Percentiles rank a stretch among this genome's conserved stretches.
phyloP scores from a whole-genome alignment of 2,797 vertebrate genomes.

The Scolopax rusticola region DNA sequence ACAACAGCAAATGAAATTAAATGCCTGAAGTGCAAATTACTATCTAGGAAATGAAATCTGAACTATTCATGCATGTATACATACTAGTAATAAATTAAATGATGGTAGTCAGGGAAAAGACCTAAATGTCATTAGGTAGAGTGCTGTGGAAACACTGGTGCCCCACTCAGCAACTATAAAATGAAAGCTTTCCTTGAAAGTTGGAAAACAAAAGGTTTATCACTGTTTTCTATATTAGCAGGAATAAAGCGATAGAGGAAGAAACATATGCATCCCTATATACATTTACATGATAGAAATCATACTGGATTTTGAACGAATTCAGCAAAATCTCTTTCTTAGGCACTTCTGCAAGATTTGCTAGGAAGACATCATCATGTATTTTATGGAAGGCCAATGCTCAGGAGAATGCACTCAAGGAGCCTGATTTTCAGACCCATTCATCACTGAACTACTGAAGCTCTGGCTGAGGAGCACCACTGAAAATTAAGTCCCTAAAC shows the following conservation, averaged over 20 bases:
- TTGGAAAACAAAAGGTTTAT: neutral
- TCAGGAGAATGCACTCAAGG: neutral
- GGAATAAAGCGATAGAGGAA: neutral
- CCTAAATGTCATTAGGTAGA: slow-evolving; percentile 25
- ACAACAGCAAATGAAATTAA: slow-evolving; percentile 62
- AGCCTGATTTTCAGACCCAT: neutral
- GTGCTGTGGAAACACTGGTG: neutral
- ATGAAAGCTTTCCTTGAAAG: neutral
- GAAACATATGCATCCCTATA: neutral
- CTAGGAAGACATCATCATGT: neutral
- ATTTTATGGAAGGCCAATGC: neutral
- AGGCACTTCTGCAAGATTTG: neutral
- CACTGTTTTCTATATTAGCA: neutral
- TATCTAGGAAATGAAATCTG: slow-evolving; percentile 51
- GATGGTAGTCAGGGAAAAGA: neutral
- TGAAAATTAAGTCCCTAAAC: neutral
- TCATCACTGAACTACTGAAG: neutral
- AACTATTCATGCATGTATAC: slow-evolving; percentile 46
- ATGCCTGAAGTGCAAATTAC: slow-evolving; percentile 56
- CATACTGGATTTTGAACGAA: neutral
- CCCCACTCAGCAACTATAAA: neutral
- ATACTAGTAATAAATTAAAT: slow-evolving; percentile 44
- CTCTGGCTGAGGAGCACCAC: neutral
- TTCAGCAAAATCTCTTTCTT: neutral
- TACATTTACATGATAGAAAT: neutral